Conservation (phyloP, 2,113 vertebrate genomes). For the Cervus canadensis region DNA sequence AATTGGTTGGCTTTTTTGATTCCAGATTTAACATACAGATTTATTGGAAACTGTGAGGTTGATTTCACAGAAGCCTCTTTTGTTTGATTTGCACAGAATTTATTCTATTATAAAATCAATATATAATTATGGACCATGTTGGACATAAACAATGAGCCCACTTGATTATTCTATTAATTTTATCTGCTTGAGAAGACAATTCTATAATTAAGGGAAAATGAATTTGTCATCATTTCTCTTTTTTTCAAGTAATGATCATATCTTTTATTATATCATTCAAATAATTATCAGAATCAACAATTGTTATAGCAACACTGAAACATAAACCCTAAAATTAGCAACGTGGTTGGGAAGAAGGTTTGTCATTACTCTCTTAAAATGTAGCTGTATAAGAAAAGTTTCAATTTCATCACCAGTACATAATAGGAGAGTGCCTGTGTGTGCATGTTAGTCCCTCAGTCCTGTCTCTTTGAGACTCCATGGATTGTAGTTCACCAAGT, state of each 20-base stretch:
- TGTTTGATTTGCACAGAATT: not conserved
- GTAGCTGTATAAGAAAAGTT: not conserved
- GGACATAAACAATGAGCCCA: not conserved
- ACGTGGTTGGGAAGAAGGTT: not conserved
- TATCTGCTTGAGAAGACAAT: not conserved
- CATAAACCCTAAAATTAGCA: not conserved
- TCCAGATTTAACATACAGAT: not conserved
- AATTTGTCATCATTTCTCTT: not conserved
- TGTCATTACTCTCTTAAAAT: not conserved
- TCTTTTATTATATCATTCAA: not conserved
- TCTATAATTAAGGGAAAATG: not conserved
- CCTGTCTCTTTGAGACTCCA: not conserved
- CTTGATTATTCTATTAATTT: not conserved
- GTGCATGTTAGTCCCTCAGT: not conserved
- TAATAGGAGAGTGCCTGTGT: not conserved
- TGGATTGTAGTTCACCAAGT: not conserved
- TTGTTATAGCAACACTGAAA: not conserved
- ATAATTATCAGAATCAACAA: not conserved
- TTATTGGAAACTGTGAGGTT: not conserved
- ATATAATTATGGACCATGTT: not conserved
- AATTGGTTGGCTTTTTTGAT: not conserved
- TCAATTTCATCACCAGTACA: not conserved
- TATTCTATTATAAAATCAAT: not conserved
- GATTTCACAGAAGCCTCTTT: not conserved
- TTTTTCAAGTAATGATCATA: constrained; percentile 7